Percentiles rank a stretch among this genome's conserved stretches.
phyloP scores from a whole-genome alignment of 1,140 invertebrate genomes.

The Pachypeltis micranthus region DNA sequence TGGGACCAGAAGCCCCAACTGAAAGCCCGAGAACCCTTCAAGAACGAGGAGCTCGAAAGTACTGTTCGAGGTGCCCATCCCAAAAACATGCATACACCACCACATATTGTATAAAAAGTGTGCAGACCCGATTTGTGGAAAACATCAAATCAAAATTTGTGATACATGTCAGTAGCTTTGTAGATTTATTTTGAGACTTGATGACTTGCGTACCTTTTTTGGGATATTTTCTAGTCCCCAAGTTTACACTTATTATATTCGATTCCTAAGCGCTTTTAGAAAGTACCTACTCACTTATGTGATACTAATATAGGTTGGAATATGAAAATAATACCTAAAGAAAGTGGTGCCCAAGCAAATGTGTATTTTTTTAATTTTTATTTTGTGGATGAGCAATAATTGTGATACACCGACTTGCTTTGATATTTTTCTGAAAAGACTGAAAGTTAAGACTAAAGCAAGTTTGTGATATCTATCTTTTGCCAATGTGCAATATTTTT shows the following conservation, averaged over 20 bases:
- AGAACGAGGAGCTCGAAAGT: not conserved
- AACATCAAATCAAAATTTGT: not conserved
- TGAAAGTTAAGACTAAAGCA: too few species aligned
- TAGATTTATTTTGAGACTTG: not conserved
- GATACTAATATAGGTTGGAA: not conserved
- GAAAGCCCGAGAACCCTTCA: not conserved
- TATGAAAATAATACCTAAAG: not conserved
- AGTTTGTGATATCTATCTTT: too few species aligned
- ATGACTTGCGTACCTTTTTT: not conserved
- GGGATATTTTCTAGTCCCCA: not conserved
- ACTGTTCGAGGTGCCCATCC: not conserved
- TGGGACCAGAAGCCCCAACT: conserved; percentile 7
- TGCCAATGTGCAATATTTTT: too few species aligned
- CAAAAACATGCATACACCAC: conserved; percentile 3
- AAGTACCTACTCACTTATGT: not conserved
- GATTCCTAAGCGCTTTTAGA: not conserved
- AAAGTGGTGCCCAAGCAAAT: not conserved
- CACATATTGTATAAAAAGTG: not conserved
- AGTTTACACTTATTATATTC: not conserved
- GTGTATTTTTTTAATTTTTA: not conserved
- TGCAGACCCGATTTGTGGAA: not conserved
- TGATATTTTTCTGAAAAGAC: too few species aligned
- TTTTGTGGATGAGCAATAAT: not conserved
- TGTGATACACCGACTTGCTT: too few species aligned
- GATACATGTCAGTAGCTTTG: not conserved